Base-by-base conservation (phyloP, 2,797 vertebrate genomes). In the Hypotaenidia philippensis region DNA sequence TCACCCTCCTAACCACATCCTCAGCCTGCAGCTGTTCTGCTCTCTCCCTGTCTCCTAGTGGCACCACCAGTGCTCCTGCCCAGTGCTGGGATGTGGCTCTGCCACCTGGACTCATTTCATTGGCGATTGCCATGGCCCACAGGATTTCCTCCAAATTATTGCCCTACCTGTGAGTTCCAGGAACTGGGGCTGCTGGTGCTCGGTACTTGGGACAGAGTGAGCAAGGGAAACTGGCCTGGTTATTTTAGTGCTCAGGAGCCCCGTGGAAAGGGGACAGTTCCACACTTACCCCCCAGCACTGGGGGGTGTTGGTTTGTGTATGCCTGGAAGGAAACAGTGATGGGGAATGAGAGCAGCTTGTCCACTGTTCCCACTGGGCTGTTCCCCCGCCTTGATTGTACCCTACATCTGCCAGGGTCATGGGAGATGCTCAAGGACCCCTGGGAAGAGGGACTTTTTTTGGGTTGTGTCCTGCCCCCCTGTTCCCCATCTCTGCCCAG, bases 41-140 rank as follows among this genome's bases (percentile, higher is more conserved):
- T 44, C 6, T 53, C 34, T 29, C 7, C 17, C 0, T 3, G 18
- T 22, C 47, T 83, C 25, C 21, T n/a, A 5, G 49, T 1, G 6
- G 32, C 23, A 59, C 11, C 2, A 2, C 22, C 1, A 0, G 15
- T 55, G 36, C 56, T 55, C 34, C 44, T 44, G 23, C 63, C 18
- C 53, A 12, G 53, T 0, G 2, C 38, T 17, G 10, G 16, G 50
- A 49, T 3, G 2, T 1, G 7, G 18, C 38, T 89, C n/a, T 57
- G 20, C 13, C 8, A 11, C n/a, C 17, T 23, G 8, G 9, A 5
- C 29, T 44, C n/a, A 2, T 22, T 40, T 56, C 40, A 45, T 65
- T 1, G 0, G 38, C 1, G 1, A 40, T 4, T 34, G 27, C 29
- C 6, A 0, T 31, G n/a, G 27, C 15, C 14, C n/a, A 9, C 0